Evolutionary conservation across 2,888 invertebrate genomes (phyloP).

Genomic region (Agrilus mali): DNA sequence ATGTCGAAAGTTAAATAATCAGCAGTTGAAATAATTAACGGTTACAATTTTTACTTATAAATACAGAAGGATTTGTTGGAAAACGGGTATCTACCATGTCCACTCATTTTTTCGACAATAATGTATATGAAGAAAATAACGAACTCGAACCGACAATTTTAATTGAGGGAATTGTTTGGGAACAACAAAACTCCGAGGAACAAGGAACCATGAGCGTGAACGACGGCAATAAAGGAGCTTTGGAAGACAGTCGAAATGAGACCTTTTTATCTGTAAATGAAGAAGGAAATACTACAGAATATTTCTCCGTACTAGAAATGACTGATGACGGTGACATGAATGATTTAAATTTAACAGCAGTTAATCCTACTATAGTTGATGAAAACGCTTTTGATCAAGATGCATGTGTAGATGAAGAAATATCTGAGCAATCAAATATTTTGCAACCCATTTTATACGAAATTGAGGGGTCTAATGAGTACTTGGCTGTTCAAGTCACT

Average conservation of each 20-base stretch:
- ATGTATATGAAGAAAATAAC: neutral
- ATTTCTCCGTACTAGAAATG: slow-evolving; percentile 27
- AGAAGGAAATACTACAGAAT: slow-evolving; percentile 23
- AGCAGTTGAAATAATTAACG: too few species aligned
- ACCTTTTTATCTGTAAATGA: slow-evolving; percentile 24
- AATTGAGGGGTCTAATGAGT: slow-evolving; percentile 29
- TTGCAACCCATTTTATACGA: slow-evolving; percentile 23
- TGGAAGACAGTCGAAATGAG: slow-evolving; percentile 24
- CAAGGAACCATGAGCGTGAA: slow-evolving; percentile 13
- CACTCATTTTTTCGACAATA: neutral
- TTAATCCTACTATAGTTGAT: slow-evolving; percentile 12
- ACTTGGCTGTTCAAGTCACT: slow-evolving; percentile 29
- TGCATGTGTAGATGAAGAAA: slow-evolving; percentile 10
- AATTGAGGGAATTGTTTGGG: slow-evolving; percentile 12
- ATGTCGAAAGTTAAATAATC: too few species aligned
- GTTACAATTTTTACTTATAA: too few species aligned
- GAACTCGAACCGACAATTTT: slow-evolving; percentile 4
- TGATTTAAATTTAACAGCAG: slow-evolving; percentile 17
- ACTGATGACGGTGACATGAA: slow-evolving; percentile 21
- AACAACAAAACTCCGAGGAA: slow-evolving; percentile 12
- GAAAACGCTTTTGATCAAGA: slow-evolving; percentile 12
- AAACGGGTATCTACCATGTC: neutral
- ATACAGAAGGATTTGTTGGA: too few species aligned
- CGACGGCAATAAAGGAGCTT: slow-evolving; percentile 10
- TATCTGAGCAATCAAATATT: slow-evolving; percentile 8